These are phyloP conservation scores for Antennarius striatus DNA, from an alignment of 2,113 vertebrate species.

Conservation along the genomic window DNA sequence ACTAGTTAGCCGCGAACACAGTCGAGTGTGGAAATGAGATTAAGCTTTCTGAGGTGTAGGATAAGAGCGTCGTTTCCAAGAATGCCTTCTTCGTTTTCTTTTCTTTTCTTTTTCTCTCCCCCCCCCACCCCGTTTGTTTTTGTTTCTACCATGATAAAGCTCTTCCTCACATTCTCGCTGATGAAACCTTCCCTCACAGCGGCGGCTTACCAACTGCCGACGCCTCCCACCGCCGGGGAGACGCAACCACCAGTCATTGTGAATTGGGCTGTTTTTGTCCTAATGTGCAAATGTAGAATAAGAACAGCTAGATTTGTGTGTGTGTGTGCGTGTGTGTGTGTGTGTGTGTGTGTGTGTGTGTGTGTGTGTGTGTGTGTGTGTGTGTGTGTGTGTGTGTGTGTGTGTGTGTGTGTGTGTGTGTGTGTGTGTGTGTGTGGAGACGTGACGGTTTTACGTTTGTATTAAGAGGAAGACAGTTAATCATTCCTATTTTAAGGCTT, in stretches of 20 bases:
- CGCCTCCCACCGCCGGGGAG: background rate
- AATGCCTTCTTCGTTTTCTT: background rate
- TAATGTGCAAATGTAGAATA: too few species aligned
- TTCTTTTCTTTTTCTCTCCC: background rate
- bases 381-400: background rate
- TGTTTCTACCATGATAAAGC: slow-evolving; percentile 3
- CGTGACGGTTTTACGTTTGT: background rate
- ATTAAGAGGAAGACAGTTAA: background rate
- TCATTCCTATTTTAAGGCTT: background rate
- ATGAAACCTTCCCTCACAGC: background rate
- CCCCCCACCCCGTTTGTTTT: background rate
- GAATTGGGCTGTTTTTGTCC: slow-evolving; percentile 15
- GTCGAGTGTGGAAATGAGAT: slow-evolving; percentile 30
- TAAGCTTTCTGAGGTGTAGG: slow-evolving; percentile 24
- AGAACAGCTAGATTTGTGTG: too few species aligned
- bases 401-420: background rate
- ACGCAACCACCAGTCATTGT: background rate
- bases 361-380: slow-evolving; percentile 1
- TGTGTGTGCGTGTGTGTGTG: background rate
- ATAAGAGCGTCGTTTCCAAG: background rate
- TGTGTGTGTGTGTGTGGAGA: background rate
- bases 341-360: background rate
- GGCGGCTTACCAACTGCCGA: background rate
- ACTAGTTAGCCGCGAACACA: background rate
- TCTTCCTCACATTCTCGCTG: background rate